Base-by-base conservation (phyloP, 2,888 invertebrate species). In the Platynereis dumerilii region DNA sequence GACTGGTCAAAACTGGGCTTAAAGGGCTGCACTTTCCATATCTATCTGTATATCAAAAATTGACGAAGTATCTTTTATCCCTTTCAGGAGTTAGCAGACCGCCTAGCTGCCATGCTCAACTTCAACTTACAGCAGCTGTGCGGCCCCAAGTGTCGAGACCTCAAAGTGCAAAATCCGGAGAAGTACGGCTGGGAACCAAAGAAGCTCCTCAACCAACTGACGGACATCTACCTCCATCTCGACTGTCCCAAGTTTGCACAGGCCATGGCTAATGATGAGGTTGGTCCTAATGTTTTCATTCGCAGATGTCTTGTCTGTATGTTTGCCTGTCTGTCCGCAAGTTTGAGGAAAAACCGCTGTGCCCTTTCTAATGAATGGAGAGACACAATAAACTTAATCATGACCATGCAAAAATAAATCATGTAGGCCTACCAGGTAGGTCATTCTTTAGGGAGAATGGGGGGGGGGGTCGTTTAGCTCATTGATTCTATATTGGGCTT, bases 171-270 rank as follows among this genome's bases (percentile, higher is more conserved):
- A 65, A 92, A 92, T 76, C 94, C 95, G 1, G 92, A 93, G 72
- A 95, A 95, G 84, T 99, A 97, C 84, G 94, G 94, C 15, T 99
- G 98, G 98, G 94, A 97, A 83, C 98, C 98, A 24, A 89, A 94
- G 76, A 89, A 91, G 74, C 87, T 99, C 74, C 88, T 98, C 66
- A 91, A 93, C 76, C 93, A 95, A 84, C 89, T 99, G 70, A 94
- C 96, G 58, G 94, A 96, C 85, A 96, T 99, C 84, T 99, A 99
- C 87, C 88, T 98, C 78, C 96, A 98, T 86, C 89, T 99, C 73
- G 93, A 95, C 88, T 92, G 93, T 87, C 91, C 92, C 83, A 89
- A 89, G 82, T 96, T 87, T 73, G 83, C 84, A 15, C 75, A 80
- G 73, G 95, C 96, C 65, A 89, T 98, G 67, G 97, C 97, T 45